Base-by-base conservation (phyloP, 2,888 invertebrate genomes). In the Habroteleia sp. region DNA sequence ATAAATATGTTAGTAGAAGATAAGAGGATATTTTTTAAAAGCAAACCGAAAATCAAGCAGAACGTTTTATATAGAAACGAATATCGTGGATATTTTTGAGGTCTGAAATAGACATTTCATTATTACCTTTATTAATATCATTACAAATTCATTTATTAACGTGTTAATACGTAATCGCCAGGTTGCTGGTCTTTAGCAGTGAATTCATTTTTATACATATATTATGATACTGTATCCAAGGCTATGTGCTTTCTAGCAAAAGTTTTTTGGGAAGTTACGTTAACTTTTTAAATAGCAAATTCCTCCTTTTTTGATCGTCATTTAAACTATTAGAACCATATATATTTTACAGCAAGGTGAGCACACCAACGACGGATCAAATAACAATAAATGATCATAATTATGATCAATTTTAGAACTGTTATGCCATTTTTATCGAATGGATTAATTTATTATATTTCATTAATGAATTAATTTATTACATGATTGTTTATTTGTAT, bases 111-210 rank as follows among this genome's bases (percentile, higher is more conserved):
- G 56, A 25, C 17, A 6, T 56, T 48, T 72, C 41, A 42, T 50
- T 63, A 52, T 42, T 29, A 13, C 42, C 33, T 65, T 54, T 42
- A 65, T 52, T 52, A 42, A 39, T 44, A 50, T 42, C 46, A 50
- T 8, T 66, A 33, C 25, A 7, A 62, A n/a, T 54, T 33, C 39
- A 41, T 11, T 33, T 62, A 65, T 74, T 56, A 54, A 54, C 39
- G 33, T 42, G 62, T 66, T 62, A 62, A 11, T 41, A 16, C 41
- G 20, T 62, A 56, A 58, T 71, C 31, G 20, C 58, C 69, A 63
- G 68, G 63, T 75, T 69, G 58, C 63, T 74, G 63, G 69, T 74
- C 63, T 74, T 74, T 68, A 74, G 63, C 74, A 68, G 29, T 63
- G 60, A 60, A 73, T 65, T 73, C 50, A 69, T 27, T 69, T 68